Base-by-base conservation (phyloP, 2,797 vertebrate species). In the Chloroceryle inda region DNA sequence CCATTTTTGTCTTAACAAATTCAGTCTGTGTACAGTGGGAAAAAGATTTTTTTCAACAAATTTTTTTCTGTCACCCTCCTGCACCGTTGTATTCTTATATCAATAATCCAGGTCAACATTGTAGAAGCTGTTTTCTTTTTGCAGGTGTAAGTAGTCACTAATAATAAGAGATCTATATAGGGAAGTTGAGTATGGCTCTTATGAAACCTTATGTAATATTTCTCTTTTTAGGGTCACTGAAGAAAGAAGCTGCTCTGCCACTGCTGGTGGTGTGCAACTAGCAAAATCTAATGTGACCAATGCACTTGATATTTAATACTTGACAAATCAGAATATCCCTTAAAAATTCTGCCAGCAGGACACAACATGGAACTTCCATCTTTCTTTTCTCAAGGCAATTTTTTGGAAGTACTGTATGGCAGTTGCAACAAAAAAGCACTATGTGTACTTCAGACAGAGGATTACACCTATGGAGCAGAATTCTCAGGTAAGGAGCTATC, bases 391-490 rank as follows among this genome's bases (percentile, higher is more conserved):
- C 18, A 10, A 7, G 15, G 4, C 11, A 64, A 35, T 50, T 35
- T 13, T 59, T 94, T 73, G 61, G 33, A 75, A 75, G 9, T 59
- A 24, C 35, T 53, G 10, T 31, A 37, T 11, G 37, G 11, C 6
- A 66, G 13, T 26, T 53, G 11, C 21, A 66, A 35, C 4, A 42
- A 53, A 85, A 72, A 26, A 47, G 31, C 50, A 27, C 11, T n/a
- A 6, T 0, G 0, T 3, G 2, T 55, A 23, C 20, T 62, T 72
- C 53, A 75, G 49, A 31, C 58, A 21, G 13, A 50, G 55, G 31
- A 23, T 11, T 59, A 42, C 6, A 26, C 3, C 19, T 14, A 21
- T 9, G 42, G 52, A 91, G 13, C 3, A 52, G 61, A 78, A 66
- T 58, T 72, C 22, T 86, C 58, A 52, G 74, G 42, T 86, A 63